Evolutionary conservation across 2,888 invertebrate genomes (phyloP).

Genomic region (Coleophora deauratella): DNA sequence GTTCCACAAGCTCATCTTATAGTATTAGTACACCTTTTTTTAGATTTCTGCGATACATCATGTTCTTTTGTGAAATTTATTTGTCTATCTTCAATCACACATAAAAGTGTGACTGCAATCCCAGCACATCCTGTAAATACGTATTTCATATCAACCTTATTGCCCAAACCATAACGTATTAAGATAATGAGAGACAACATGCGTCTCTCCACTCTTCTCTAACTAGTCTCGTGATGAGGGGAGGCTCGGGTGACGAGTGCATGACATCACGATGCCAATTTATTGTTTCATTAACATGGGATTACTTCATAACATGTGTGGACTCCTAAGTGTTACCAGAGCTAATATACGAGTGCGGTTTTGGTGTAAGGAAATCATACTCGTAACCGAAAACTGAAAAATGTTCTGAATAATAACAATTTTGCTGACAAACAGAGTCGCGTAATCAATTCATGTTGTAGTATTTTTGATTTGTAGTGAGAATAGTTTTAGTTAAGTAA

Average conservation of each 20-base stretch:
- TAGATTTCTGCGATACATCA: no score
- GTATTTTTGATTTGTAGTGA: no score
- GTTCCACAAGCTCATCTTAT: no score
- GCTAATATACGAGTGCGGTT: constrained; percentile 5
- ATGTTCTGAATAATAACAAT: no score
- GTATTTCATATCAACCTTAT: constrained; percentile 56
- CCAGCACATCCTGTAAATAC: constrained; percentile 31
- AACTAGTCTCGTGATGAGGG: constrained; percentile 11
- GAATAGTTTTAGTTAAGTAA: no score
- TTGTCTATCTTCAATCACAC: no score
- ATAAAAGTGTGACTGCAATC: background rate
- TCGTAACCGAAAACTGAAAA: no score
- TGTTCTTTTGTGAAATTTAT: no score
- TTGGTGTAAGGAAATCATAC: no score
- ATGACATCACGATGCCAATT: constrained; percentile 37
- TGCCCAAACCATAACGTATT: constrained; percentile 57
- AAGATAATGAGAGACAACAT: constrained; percentile 66
- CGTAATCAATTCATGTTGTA: no score
- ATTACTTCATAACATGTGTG: constrained; percentile 6
- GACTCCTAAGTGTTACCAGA: constrained; percentile 29
- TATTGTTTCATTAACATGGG: constrained; percentile 61
- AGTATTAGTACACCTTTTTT: no score
- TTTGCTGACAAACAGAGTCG: no score
- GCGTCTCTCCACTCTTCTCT: constrained; percentile 33
- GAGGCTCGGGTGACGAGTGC: constrained; percentile 16